phyloP scores from a whole-genome alignment of 2,113 vertebrate species.

The Spermophilus dauricus region DNA sequence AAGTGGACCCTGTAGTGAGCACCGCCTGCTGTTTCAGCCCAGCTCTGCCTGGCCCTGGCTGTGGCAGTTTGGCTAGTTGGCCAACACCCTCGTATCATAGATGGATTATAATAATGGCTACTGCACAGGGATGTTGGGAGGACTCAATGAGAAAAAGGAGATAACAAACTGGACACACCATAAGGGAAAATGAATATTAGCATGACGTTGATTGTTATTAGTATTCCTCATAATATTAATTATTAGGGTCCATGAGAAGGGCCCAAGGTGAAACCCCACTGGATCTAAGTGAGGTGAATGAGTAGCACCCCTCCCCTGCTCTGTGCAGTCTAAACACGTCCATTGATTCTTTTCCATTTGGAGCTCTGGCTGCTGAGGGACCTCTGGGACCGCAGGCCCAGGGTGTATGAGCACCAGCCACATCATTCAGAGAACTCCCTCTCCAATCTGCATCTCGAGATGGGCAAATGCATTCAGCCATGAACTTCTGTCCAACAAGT shows the following conservation, averaged over 20 bases:
- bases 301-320: neutral
- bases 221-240: neutral
- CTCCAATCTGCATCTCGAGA: constrained; percentile 76
- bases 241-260: neutral
- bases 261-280: neutral
- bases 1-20: neutral
- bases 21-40: neutral
- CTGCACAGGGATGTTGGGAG: neutral
- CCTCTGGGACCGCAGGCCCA: neutral
- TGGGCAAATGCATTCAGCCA: constrained; percentile 77
- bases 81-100: neutral
- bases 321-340: neutral
- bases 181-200: neutral
- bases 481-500: constrained; percentile 73
- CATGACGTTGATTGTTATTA: neutral
- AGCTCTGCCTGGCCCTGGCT: neutral
- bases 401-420: constrained; percentile 52
- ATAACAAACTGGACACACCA: neutral
- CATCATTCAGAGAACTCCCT: constrained; percentile 75
- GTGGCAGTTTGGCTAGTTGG: neutral
- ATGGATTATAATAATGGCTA: neutral
- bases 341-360: neutral
- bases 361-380: neutral
- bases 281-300: neutral
- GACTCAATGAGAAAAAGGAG: neutral